Evolutionary conservation across 2,797 vertebrate genomes (phyloP), one percentile per base, ranked within the genome.

Genomic region (Perodicticus potto): DNA sequence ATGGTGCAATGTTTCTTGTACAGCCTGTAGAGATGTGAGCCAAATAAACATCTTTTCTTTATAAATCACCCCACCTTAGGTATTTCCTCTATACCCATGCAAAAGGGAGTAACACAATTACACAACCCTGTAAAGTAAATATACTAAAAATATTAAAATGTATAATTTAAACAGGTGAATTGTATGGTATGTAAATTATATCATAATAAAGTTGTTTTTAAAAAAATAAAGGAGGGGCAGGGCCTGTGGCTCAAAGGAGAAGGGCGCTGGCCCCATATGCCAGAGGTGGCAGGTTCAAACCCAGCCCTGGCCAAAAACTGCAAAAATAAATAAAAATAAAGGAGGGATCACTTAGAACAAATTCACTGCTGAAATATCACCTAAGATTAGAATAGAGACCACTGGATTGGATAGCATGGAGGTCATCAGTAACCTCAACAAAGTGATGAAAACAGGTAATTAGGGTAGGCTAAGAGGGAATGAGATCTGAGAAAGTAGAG

Each of bases 101-200:
- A 63, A 63, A 63, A 63, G 13, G 2, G 61, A 63, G 27, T 29
- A 13, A 63, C 55, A 57, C 61, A 63, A 63, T 29, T 63, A 5
- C 34, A 88, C 23, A 73, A 93, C 16, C 22, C 55, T 57, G 27
- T 74, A 34, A 95, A 76, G 27, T 74, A 43, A 95, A 76, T 78
- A 85, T n/a, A 57, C 3, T 69, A 29, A 93, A 95, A 81, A 85
- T 22, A 81, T 3, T 70, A 7, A 81, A 40, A 25, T 59, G 11
- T 45, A 88, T 7, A 53, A 73, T 59, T 92, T 85, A 81, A 84
- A 87, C 57, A 22, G 20, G 4, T 91, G 45, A 59, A 77, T 65
- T 49, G 3, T n/a, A 20, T 49, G 23, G 37, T 34, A 80, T 84
- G 43, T 78, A 91, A 90, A 67, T 86, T 65, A 81, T 74, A 81